phyloP scores from a whole-genome alignment of 30 jellyfish, hydroid and myxozoan genomes.

The Aurelia sp. region DNA sequence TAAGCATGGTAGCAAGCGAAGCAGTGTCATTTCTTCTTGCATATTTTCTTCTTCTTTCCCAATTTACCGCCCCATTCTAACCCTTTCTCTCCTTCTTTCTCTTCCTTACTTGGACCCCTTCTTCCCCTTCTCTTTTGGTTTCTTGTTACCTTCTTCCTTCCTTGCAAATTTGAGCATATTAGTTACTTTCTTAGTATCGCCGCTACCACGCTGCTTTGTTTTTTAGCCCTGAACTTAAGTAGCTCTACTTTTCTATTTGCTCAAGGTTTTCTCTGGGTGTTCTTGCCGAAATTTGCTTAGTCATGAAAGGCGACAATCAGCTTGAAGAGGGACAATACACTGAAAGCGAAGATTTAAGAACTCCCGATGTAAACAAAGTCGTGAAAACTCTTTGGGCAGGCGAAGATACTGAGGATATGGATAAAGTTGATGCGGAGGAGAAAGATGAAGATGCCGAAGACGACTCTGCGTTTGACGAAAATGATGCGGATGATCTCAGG shows the following conservation, averaged over 20 bases:
- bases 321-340: not conserved
- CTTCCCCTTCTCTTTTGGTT: too few relatives aligned
- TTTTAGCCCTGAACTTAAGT: too few relatives aligned
- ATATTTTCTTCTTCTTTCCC: too few relatives aligned
- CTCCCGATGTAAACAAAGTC: not conserved
- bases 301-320: not conserved
- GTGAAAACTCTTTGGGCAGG: conserved; percentile 9
- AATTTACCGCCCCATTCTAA: too few relatives aligned
- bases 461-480: conserved; percentile 48
- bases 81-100: too few relatives aligned
- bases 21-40: too few relatives aligned
- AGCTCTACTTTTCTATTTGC: not conserved
- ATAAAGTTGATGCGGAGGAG: conserved; percentile 1
- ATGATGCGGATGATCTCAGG: conserved; percentile 60
- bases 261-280: conserved; percentile 12
- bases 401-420: not conserved
- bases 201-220: too few relatives aligned
- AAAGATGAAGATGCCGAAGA: not conserved
- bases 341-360: not conserved
- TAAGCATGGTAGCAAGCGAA: too few relatives aligned
- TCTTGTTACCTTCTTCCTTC: too few relatives aligned
- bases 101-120: too few relatives aligned
- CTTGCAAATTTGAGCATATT: too few relatives aligned
- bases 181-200: too few relatives aligned
- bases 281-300: not conserved